Evolutionary conservation across 2,888 invertebrate species (phyloP), one percentile per base, ranked within the genome.

Genomic region (Hydropsyche betteni): DNA sequence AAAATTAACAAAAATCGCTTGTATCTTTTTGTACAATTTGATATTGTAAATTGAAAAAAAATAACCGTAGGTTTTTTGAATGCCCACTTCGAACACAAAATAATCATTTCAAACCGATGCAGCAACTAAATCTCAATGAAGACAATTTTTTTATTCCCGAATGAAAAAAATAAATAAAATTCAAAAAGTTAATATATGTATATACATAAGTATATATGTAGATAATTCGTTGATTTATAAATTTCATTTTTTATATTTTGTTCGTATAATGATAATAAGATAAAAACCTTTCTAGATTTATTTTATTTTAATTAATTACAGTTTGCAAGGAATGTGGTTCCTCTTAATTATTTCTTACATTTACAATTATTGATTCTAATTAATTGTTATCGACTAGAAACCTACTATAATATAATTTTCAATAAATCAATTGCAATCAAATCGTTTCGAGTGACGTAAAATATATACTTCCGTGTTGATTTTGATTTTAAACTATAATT

Each of bases 261-360:
- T 55, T 6, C n/a, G 6, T 14, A 55, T 8, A 55, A 14, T 64
- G 34, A 64, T 36, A 4, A 64, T 64, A 44, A 6, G 64, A 34
- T 36, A 14, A 64, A n/a, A 64, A 64, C 33, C 34, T 34, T 8
- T 36, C 36, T 64, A 64, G n/a, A 36, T 36, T 64, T 36, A 64
- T 69, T 44, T 69, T 68, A 52, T 3, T 77, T 73, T 74, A 72
- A 71, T 77, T 68, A 71, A 75, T 69, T 78, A 75, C 68, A 78
- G 64, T 74, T 77, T 87, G 87, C 87, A 87, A 88, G 88, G 87
- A 87, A 85, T 88, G 83, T 81, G 87, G 87, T 88, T 87, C 88
- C 84, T 84, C 68, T 83, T 78, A 80, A 86, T 85, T 86, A 81
- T 87, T 64, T 74, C 74, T 68, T 74, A 68, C 52, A 55, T n/a